Conservation (phyloP, 2,113 vertebrate genomes). For the Siniperca knerii region DNA sequence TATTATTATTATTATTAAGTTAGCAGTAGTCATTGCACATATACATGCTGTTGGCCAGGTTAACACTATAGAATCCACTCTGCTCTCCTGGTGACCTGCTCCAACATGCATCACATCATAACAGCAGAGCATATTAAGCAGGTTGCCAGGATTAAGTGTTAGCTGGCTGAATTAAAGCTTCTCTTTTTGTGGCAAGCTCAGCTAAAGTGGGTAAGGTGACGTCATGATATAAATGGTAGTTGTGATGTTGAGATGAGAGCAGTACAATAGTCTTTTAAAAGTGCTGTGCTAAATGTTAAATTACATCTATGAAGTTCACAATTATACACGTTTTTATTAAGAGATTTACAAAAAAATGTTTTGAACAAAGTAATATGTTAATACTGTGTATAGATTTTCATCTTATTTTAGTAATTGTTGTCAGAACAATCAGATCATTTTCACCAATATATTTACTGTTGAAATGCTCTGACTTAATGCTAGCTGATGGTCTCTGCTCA, state of each 20-base stretch:
- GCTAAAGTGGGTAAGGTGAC: constrained; percentile 17
- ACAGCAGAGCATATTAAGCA: constrained; percentile 48
- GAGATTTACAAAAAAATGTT: not conserved
- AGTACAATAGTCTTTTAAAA: not conserved
- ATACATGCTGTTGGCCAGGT: not conserved
- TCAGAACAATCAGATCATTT: not conserved
- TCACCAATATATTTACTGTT: not conserved
- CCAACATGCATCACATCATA: constrained; percentile 30
- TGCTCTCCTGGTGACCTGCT: constrained; percentile 35
- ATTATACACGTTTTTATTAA: not conserved
- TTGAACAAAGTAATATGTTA: not conserved
- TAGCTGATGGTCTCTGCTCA: no score
- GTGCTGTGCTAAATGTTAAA: not conserved
- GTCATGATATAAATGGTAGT: constrained; percentile 23
- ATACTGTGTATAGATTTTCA: not conserved
- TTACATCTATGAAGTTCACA: not conserved
- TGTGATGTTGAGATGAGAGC: not conserved
- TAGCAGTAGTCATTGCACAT: not conserved
- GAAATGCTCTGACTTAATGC: not conserved
- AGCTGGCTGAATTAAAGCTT: constrained; percentile 49
- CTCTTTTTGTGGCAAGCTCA: constrained; percentile 32
- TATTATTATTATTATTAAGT: not conserved
- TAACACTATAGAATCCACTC: not conserved
- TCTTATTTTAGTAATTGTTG: not conserved
- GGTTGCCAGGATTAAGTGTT: constrained; percentile 51